Percentiles rank a stretch among this genome's conserved stretches.
These are phyloP conservation scores for Botia almorhae DNA, from an alignment of 2,797 vertebrate species.

Conservation along the genomic window DNA sequence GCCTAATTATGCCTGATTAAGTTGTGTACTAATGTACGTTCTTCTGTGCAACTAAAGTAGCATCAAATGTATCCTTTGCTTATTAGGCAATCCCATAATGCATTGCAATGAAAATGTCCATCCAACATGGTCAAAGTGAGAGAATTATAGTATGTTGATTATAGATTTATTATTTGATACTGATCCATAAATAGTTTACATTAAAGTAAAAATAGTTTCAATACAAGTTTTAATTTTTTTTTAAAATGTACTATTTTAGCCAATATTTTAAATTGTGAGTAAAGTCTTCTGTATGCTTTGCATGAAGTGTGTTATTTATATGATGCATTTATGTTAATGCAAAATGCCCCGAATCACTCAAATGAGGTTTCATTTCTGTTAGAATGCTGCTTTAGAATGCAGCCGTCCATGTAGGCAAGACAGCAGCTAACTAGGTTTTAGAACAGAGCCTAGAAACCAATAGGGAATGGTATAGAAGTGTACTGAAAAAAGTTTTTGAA, in stretches of 20 bases:
- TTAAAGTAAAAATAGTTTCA: no score
- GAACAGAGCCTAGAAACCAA: neutral
- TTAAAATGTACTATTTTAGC: no score
- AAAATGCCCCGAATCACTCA: neutral
- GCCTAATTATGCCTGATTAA: neutral
- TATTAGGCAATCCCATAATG: neutral
- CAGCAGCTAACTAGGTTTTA: neutral
- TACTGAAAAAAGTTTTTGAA: constrained; percentile 14
- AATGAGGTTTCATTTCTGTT: neutral
- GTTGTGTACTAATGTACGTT: neutral
- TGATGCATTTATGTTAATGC: neutral
- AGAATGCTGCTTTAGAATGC: neutral
- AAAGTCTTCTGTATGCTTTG: no score
- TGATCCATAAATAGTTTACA: no score
- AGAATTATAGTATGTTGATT: neutral
- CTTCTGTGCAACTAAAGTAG: neutral
- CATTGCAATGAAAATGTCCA: neutral
- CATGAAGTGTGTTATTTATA: no score
- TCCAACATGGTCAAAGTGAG: neutral
- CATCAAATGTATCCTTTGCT: neutral
- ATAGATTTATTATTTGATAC: no score
- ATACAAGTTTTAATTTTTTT: no score
- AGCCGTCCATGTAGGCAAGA: neutral
- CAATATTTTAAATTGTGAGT: no score
- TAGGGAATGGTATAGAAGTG: neutral